Conservation (phyloP, 2,797 vertebrate genomes). For the Melanotaenia maccullochi region DNA sequence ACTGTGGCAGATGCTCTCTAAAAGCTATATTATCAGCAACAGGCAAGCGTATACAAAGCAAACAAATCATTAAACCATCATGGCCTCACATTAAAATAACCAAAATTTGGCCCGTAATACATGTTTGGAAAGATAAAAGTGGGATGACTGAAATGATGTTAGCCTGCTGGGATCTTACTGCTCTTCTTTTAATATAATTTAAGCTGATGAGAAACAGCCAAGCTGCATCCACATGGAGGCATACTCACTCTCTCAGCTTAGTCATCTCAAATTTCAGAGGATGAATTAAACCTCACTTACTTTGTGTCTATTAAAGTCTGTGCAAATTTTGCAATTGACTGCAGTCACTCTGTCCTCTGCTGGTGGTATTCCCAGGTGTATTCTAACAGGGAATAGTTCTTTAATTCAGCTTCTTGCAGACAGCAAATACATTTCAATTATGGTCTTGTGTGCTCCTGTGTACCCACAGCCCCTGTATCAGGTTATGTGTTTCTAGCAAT, state of each 20-base stretch:
- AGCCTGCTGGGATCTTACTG: conserved; percentile 30
- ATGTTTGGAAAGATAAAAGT: conserved; percentile 5
- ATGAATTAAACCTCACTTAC: conserved; percentile 44
- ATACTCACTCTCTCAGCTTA: conserved; percentile 61
- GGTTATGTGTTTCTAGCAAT: conserved; percentile 12
- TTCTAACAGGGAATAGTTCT: conserved; percentile 23
- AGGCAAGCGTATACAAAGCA: conserved; percentile 41
- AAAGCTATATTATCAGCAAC: conserved; percentile 56
- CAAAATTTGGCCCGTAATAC: conserved; percentile 27
- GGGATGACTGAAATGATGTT: conserved; percentile 51
- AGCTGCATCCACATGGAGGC: conserved; percentile 58
- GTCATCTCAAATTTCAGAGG: conserved; percentile 57
- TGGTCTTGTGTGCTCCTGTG: conserved; percentile 23
- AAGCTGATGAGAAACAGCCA: conserved; percentile 53
- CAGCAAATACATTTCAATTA: conserved; percentile 51
- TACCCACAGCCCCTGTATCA: conserved; percentile 15
- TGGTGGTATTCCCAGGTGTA: conserved; percentile 47
- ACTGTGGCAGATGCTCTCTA: conserved; percentile 62
- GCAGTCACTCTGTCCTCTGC: conserved; percentile 37
- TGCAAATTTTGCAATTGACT: conserved; percentile 63
- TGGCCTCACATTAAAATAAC: conserved; percentile 20
- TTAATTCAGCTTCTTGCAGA: conserved; percentile 63
- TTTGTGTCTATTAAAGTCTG: conserved; percentile 62
- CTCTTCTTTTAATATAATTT: conserved; percentile 51
- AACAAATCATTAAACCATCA: conserved; percentile 47